Conservation (phyloP, 2,113 vertebrate genomes). For the Vimba vimba region DNA sequence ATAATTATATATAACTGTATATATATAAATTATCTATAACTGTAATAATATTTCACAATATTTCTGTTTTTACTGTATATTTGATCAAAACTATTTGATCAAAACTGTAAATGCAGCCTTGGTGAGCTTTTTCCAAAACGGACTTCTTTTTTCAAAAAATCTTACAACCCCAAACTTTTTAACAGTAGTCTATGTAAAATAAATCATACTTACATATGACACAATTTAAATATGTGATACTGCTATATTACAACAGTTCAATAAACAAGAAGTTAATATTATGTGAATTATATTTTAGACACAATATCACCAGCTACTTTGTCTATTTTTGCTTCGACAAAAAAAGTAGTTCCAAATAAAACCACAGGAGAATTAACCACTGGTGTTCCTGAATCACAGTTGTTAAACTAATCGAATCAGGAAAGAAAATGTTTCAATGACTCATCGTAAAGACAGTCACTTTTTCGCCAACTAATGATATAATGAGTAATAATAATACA, state of each 20-base stretch:
- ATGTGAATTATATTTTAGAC: too few species aligned
- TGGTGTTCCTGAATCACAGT: not conserved
- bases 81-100: not conserved
- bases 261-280: too few species aligned
- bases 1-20: too few species aligned
- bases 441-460: not conserved
- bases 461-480: not conserved
- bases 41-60: too few species aligned
- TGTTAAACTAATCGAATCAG: not conserved
- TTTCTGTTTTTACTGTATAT: too few species aligned
- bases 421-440: not conserved
- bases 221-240: not conserved
- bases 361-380: not conserved
- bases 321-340: not conserved
- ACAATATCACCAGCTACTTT: too few species aligned
- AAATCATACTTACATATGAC: not conserved
- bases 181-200: not conserved
- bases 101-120: not conserved
- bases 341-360: not conserved
- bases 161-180: not conserved
- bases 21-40: too few species aligned
- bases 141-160: not conserved
- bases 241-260: too few species aligned
- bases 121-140: too few species aligned
- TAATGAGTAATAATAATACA: constrained; percentile 1